Evolutionary conservation across 2,113 vertebrate genomes (phyloP).

Genomic region (Romanogobio albipinnatus): DNA sequence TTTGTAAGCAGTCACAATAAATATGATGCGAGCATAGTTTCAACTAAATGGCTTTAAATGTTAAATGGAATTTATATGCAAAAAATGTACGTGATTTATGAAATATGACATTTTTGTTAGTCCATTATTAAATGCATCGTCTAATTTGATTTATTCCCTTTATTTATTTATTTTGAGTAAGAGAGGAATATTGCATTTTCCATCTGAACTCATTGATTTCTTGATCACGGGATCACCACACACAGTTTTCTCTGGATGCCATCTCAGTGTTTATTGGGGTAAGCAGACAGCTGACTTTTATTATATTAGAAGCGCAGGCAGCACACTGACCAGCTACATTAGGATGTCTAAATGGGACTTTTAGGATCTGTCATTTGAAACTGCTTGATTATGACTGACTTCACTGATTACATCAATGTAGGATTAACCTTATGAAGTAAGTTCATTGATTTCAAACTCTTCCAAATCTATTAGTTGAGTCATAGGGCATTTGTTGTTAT

Average conservation of each 20-base stretch:
- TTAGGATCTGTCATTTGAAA: conserved; percentile 9
- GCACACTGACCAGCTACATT: neutral
- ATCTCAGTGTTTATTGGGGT: conserved; percentile 2
- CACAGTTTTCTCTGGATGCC: conserved; percentile 1
- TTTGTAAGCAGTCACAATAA: neutral
- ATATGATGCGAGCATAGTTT: neutral
- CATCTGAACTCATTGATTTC: conserved; percentile 32
- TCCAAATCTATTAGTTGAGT: conserved; percentile 4
- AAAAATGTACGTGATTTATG: neutral
- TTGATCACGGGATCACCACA: neutral
- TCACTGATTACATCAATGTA: neutral
- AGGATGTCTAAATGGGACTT: neutral
- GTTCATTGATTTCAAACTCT: conserved; percentile 31
- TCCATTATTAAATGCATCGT: neutral
- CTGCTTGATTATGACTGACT: conserved; percentile 19
- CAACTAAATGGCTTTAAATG: conserved; percentile 3
- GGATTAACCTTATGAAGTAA: conserved; percentile 57
- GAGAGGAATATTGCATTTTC: neutral
- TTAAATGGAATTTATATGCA: neutral
- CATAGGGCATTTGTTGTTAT: neutral
- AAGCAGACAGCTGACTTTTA: conserved; percentile 11
- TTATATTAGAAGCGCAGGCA: neutral
- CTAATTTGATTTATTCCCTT: neutral
- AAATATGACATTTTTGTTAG: neutral
- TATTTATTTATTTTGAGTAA: neutral